These are phyloP conservation scores for Rutpela maculata DNA, from an alignment of 2,888 invertebrate genomes.

Conservation along the genomic window DNA sequence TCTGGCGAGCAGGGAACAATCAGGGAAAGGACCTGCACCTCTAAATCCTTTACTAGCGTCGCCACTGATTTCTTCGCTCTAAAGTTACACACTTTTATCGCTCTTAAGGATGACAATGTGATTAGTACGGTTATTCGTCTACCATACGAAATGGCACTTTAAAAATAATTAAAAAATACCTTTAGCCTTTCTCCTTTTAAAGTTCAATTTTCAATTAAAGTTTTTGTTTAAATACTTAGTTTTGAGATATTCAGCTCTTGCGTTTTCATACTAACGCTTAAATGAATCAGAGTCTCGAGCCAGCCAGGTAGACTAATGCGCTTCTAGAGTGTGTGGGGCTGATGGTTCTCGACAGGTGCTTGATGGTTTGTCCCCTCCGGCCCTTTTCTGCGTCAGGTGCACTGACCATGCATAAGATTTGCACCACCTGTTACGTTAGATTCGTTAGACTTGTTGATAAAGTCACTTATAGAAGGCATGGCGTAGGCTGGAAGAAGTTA, in stretches of 20 bases:
- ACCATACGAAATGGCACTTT: no score
- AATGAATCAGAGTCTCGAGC: background rate
- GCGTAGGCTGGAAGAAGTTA: background rate
- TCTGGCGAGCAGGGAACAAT: no score
- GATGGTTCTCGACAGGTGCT: constrained; percentile 53
- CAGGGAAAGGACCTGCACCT: no score
- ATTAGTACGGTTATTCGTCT: no score
- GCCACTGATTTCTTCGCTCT: no score
- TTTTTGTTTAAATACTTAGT: background rate
- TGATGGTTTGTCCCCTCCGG: constrained; percentile 54
- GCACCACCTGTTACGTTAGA: constrained; percentile 43
- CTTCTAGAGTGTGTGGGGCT: constrained; percentile 30
- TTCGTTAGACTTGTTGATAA: constrained; percentile 22
- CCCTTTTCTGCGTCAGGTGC: constrained; percentile 56
- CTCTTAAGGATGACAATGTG: no score
- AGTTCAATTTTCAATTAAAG: no score
- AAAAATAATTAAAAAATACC: no score
- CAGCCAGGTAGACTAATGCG: constrained; percentile 26
- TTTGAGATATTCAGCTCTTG: background rate
- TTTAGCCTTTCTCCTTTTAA: no score
- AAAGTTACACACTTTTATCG: no score
- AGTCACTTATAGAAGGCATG: constrained; percentile 21
- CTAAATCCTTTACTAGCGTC: no score
- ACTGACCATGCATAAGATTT: constrained; percentile 50
- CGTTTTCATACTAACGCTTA: background rate